Conservation (phyloP, 1,140 invertebrate species). For the Dendrolimus kikuchii region DNA sequence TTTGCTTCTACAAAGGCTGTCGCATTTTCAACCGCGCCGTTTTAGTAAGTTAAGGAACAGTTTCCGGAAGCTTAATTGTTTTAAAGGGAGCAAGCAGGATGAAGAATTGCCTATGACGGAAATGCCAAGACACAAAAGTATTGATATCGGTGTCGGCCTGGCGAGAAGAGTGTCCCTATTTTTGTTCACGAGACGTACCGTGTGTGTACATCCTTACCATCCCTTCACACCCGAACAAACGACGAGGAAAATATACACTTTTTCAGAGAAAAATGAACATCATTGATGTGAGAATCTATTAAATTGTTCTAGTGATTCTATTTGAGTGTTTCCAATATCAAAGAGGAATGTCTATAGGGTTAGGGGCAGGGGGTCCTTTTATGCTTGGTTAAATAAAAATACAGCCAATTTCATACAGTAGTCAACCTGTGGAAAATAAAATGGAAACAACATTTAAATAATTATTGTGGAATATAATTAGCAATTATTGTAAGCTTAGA, state of each 20-base stretch:
- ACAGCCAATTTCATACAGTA: no score
- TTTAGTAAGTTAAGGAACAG: constrained; percentile 31
- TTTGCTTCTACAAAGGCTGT: constrained; percentile 24
- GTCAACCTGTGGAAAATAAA: no score
- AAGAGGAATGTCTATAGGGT: no score
- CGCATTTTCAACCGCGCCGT: constrained; percentile 27
- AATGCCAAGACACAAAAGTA: constrained; percentile 45
- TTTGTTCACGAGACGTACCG: constrained; percentile 49
- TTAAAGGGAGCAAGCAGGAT: constrained; percentile 39
- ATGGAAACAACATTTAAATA: no score
- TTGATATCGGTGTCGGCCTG: constrained; percentile 52
- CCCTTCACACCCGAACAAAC: constrained; percentile 57
- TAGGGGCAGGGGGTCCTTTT: no score
- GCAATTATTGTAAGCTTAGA: no score
- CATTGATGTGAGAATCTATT: background rate
- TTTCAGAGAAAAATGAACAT: constrained; percentile 24
- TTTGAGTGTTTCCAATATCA: no score
- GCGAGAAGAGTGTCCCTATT: constrained; percentile 54
- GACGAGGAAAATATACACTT: constrained; percentile 47
- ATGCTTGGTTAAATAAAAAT: no score
- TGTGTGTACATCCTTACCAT: constrained; percentile 57
- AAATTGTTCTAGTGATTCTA: no score
- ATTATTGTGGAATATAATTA: no score
- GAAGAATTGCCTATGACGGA: constrained; percentile 35
- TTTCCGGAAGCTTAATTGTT: constrained; percentile 44